Evolutionary conservation across 64 coral and sea anemone genomes (phyloP), one percentile per base, ranked within the genome.

Genomic region (Stichodactyla mertensii): DNA sequence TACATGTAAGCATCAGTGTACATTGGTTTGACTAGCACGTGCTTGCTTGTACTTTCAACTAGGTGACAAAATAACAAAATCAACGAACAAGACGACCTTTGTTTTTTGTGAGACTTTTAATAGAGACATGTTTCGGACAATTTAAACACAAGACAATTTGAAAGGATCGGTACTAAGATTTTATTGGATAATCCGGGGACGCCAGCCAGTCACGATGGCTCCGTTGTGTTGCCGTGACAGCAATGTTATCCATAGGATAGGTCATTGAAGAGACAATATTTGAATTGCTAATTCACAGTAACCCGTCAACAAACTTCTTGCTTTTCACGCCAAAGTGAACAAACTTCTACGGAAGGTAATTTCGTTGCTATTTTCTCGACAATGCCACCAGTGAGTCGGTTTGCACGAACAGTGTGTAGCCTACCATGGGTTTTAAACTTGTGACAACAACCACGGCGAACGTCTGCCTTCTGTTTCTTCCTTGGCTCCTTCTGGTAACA

Each of bases 241-340:
- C 69, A 74, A 74, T 74, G n/a, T n/a, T 12, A 74, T 74, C 69
- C 4, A 27, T 27, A 23, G 69, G 24, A 27, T 27, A 23, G 69
- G 24, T 74, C 26, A 31, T 74, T 12, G 16, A 66, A 74, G 22
- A 27, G 69, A 11, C 10, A 0, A 0, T 22, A 81, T 81, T 81
- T 81, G 78, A 81, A 81, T 53, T 81, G 52, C 78, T 81, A 81
- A 81, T 74, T 74, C 36, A 45, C 36, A 45, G 36, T 31, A 31
- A 74, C 9, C 24, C 69, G 14, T 15, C 3, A 31, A 27, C 8
- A 15, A 16, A 4, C 69, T 74, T 7, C 7, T 74, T 74, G 69
- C 4, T 11, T 27, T 74, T n/a, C 22, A 74, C 69, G 69, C 69
- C 6, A 5, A 74, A 74, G 22, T 28, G 24, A 74, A 74, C 24